A percentile compares a stretch with the other conserved stretches of the same genome.
These are phyloP conservation scores for Barbus barbus DNA, from an alignment of 2,113 vertebrate species.

Conservation along the genomic window DNA sequence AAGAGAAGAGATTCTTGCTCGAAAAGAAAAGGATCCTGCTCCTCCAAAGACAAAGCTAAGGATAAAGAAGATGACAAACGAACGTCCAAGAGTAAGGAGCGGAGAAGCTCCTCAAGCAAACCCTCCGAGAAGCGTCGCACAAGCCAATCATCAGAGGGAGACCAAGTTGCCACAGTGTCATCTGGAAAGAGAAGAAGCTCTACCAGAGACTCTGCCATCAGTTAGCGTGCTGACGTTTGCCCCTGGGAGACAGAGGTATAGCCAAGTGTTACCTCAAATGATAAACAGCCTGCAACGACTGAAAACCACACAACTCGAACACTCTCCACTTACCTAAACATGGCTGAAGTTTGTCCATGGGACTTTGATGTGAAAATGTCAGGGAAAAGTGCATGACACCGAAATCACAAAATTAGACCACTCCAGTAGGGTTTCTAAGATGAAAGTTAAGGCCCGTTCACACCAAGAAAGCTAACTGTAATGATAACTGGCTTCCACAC, in stretches of 20 bases:
- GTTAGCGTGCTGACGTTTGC: slow-evolving; percentile 69
- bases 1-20: slow-evolving; percentile 78
- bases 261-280: slow-evolving; percentile 50
- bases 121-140: slow-evolving; percentile 70
- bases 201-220: slow-evolving; percentile 73
- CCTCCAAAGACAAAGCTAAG: slow-evolving; percentile 72
- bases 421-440: slow-evolving; percentile 20
- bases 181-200: slow-evolving; percentile 73
- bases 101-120: slow-evolving; percentile 74
- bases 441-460: not conserved
- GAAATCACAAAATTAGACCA: slow-evolving; percentile 51
- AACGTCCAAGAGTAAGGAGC: slow-evolving; percentile 68
- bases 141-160: slow-evolving; percentile 77
- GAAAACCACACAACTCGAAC: slow-evolving; percentile 64
- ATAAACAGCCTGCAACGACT: slow-evolving; percentile 61
- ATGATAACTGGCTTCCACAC: not conserved
- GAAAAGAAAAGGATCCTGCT: slow-evolving; percentile 82
- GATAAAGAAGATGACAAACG: slow-evolving; percentile 66
- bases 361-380: slow-evolving; percentile 78
- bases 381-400: slow-evolving; percentile 68
- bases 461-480: slow-evolving; percentile 7
- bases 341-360: slow-evolving; percentile 77
- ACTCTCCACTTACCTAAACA: slow-evolving; percentile 61
- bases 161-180: slow-evolving; percentile 64
- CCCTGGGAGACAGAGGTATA: slow-evolving; percentile 68